A percentile compares a stretch with the other conserved stretches of the same genome.
phyloP scores from a whole-genome alignment of 1,140 invertebrate species.

The Venustaconcha ellipsiformis region DNA sequence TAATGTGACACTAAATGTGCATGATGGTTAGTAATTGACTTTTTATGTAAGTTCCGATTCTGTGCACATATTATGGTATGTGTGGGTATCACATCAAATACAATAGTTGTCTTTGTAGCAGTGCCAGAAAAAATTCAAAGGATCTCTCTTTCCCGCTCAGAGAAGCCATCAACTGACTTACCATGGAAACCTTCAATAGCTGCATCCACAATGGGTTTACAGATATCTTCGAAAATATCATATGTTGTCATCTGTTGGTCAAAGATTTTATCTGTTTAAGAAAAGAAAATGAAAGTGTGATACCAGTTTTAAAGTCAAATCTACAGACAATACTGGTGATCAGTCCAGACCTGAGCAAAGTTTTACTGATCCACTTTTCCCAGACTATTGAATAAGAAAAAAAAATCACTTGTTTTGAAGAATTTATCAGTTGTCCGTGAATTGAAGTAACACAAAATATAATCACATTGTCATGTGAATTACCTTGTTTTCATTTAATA shows the following conservation, averaged over 20 bases:
- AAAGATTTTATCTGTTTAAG: slow-evolving; percentile 22
- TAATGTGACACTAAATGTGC: too few relatives aligned
- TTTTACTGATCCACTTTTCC: too few relatives aligned
- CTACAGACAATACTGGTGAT: too few relatives aligned
- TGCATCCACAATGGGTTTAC: slow-evolving; percentile 28
- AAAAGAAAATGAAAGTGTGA: background rate
- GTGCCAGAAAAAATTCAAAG: background rate
- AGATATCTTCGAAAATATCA: slow-evolving; percentile 31
- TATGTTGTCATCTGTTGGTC: slow-evolving; percentile 15
- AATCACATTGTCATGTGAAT: too few relatives aligned
- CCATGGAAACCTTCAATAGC: slow-evolving; percentile 30
- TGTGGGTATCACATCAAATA: background rate
- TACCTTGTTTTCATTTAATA: too few relatives aligned
- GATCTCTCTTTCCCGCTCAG: too few relatives aligned
- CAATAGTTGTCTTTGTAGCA: background rate
- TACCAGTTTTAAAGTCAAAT: too few relatives aligned
- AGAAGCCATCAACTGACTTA: slow-evolving; percentile 1
- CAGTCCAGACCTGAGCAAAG: too few relatives aligned
- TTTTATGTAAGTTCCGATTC: background rate
- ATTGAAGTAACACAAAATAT: too few relatives aligned
- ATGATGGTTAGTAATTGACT: background rate
- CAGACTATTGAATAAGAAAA: too few relatives aligned
- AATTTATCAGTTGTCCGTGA: too few relatives aligned
- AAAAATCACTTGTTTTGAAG: too few relatives aligned
- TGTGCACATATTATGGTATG: background rate